phyloP scores from a whole-genome alignment of 2,113 vertebrate species.

The Alosa alosa region DNA sequence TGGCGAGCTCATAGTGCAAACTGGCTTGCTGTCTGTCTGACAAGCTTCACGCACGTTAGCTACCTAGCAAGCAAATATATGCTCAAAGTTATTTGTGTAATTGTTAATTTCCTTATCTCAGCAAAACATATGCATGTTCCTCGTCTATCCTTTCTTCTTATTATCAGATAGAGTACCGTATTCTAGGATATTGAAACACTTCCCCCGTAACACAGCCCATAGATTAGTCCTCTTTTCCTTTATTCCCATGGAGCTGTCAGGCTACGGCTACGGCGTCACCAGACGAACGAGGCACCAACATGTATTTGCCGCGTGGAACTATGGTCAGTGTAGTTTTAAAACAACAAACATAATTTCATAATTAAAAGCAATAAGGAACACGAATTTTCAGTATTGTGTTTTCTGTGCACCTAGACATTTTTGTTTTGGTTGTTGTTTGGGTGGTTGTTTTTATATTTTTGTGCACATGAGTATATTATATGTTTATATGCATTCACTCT shows the following conservation, averaged over 20 bases:
- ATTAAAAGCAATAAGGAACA: too few species aligned
- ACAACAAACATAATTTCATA: too few species aligned
- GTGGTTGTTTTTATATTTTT: too few species aligned
- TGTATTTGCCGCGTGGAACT: background rate
- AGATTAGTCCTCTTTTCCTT: background rate
- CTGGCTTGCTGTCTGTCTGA: background rate
- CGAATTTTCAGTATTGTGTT: too few species aligned
- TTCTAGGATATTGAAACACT: background rate
- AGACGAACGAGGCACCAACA: background rate
- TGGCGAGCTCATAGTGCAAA: background rate
- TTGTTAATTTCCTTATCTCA: background rate
- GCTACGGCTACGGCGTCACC: background rate
- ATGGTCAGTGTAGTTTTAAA: background rate
- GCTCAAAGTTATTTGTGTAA: background rate
- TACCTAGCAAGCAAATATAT: background rate
- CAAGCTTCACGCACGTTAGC: background rate
- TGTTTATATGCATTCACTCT: too few species aligned
- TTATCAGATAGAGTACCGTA: background rate
- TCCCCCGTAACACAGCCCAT: background rate
- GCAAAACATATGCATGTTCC: background rate
- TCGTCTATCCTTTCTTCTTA: background rate
- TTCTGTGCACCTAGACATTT: too few species aligned
- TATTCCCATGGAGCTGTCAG: constrained; percentile 2
- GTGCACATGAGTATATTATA: too few species aligned
- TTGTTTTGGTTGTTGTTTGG: too few species aligned